These are phyloP conservation scores for Zapus hudsonius DNA, from an alignment of 2,113 vertebrate species.

Conservation along the genomic window DNA sequence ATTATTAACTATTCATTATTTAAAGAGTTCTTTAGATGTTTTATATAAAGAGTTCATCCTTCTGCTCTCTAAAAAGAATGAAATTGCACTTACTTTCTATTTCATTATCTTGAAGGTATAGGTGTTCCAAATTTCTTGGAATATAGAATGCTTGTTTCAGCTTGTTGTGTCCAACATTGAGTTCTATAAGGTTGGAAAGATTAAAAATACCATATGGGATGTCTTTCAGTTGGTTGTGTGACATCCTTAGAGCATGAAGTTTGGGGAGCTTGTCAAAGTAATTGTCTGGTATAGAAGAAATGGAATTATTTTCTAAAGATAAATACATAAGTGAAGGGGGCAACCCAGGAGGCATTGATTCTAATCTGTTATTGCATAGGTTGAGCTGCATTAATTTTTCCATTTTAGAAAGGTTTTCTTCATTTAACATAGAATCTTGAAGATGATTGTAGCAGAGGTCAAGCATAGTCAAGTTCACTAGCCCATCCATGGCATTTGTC, in stretches of 20 bases:
- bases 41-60: too few species aligned
- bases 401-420: conserved; percentile 83
- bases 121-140: conserved; percentile 88
- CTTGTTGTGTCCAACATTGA: conserved; percentile 90
- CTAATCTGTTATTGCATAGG: conserved; percentile 87
- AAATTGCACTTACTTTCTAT: conserved; percentile 86
- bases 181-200: conserved; percentile 87
- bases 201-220: conserved; percentile 86
- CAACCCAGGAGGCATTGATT: conserved; percentile 86
- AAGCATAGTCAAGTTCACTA: conserved; percentile 87
- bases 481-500: conserved; percentile 77
- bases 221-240: conserved; percentile 86
- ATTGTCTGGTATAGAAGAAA: conserved; percentile 87
- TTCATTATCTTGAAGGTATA: conserved; percentile 89
- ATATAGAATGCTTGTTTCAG: conserved; percentile 87
- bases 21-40: too few species aligned
- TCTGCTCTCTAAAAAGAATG: conserved; percentile 16
- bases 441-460: conserved; percentile 88
- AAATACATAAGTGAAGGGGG: conserved; percentile 89
- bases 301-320: conserved; percentile 89
- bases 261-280: conserved; percentile 87
- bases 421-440: conserved; percentile 83
- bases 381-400: conserved; percentile 88
- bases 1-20: not conserved
- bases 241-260: conserved; percentile 86